Evolutionary conservation across 1,140 invertebrate genomes (phyloP), one percentile per base, ranked within the genome.

Genomic region (Teleogryllus occipitalis): DNA sequence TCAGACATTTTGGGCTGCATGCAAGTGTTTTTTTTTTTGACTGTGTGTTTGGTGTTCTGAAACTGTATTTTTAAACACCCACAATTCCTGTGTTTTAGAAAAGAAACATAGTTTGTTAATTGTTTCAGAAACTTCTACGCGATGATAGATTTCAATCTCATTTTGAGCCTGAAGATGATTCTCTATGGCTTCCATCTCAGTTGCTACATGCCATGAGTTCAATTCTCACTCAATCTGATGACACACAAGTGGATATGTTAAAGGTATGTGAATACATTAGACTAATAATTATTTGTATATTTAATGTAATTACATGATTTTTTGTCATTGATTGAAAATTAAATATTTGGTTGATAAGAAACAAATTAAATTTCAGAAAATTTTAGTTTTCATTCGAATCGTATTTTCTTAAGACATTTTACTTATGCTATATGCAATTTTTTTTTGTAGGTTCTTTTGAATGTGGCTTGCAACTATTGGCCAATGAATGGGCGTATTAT

Each of bases 141-240:
- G 96, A 98, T 87, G 94, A 96, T 84, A 89, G 95, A 80, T 97
- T 97, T 84, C 95, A 96, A 83, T 92, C 95, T n/a, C 92, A 93
- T 8, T 93, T 95, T 82, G 96, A 97, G 86, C 94, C 93, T 7
- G 95, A 96, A 87, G 94, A 96, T 85, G 96, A 97, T 86, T 95
- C 94, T 0, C 87, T 95, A 65, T 97, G 95, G 95, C 87, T 97
- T 81, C 94, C 96, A 14, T 94, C 95, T 5, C 96, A 98, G 86
- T 88, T 98, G 73, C 87, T 98, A 74, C 92, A 93, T 74, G 91
- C 95, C 14, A 94, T 96, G 78, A 90, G 92, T 75, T 93, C 93
- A 0, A 93, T 96, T 82, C 88, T 91, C 21, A 88, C 89, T 0
- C 90, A 94, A 81, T 91, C 91, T 6, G 94, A 94, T 85, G 92